Base-by-base conservation (phyloP, 2,113 vertebrate species). In the Myanophis thanlyinensis region DNA sequence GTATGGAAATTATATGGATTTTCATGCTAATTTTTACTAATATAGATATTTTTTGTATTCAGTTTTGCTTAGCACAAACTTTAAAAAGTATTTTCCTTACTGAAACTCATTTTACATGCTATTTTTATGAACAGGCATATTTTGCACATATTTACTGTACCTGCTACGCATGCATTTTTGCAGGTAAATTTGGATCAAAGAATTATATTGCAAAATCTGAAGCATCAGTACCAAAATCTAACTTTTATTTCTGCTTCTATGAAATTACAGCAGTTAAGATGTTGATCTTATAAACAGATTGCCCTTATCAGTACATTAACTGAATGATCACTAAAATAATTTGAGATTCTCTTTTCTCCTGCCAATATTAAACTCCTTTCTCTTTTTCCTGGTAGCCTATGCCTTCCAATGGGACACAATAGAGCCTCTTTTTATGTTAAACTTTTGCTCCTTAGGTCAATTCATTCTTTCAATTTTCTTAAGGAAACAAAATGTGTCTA, bases 381-480 rank as follows among this genome's bases (percentile, higher is more conserved):
- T 52, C 90, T 40, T 44, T 47, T 48, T 92, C 25, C 46, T 30
- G 80, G 3, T 25, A 62, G 54, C 23, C 9, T 11, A 47, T 92
- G 0, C n/a, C 9, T 86, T 84, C 85, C 84, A 25, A 35, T 92
- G 93, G 18, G 12, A 91, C 35, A 49, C 11, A 93, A 80, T 91
- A 44, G 67, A 0, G 0, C 9, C 93, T 44, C 40, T 8, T 23
- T 3, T 0, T 84, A 30, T 86, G 25, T 27, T 56, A 67, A 0
- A 1, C 48, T 91, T 94, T 96, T 89, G 49, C 93, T 90, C 93
- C 92, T 1, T 84, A 0, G 88, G 91, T 91, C 40, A 62, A 40
- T 92, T 95, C 91, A 93, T 51, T 48, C 88, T 95, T 94, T 89
- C 67, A 93, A n/a, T 52, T 35, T 88, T 48, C 35, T 84, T 9